Conservation (phyloP, 2,797 vertebrate species). For the Mycteria americana region DNA sequence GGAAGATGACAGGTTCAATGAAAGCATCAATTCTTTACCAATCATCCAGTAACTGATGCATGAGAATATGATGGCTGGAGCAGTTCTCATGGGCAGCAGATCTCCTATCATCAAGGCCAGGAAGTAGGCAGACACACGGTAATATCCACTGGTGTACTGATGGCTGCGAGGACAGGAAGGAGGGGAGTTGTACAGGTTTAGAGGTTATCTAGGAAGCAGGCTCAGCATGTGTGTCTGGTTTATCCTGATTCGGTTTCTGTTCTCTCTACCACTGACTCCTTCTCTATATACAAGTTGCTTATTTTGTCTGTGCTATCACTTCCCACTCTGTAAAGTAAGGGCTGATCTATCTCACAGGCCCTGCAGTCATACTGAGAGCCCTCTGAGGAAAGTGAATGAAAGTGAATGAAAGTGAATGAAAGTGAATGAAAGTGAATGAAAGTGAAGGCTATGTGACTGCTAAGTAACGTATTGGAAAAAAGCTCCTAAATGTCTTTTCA, state of each 20-base stretch:
- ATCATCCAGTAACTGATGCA: constrained; percentile 75
- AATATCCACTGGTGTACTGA: constrained; percentile 73
- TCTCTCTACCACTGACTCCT: not conserved
- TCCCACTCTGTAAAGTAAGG: not conserved
- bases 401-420: not conserved
- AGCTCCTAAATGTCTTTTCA: not conserved
- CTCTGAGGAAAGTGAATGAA: not conserved
- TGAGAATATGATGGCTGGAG: constrained; percentile 70
- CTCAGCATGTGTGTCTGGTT: not conserved
- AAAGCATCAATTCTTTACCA: constrained; percentile 62
- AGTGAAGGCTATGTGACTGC: not conserved
- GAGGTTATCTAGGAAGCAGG: not conserved
- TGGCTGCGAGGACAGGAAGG: constrained; percentile 61
- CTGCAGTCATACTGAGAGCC: not conserved
- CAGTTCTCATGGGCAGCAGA: constrained; percentile 71
- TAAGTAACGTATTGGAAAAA: not conserved
- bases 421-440: not conserved
- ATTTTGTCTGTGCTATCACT: not conserved
- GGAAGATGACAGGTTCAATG: not conserved
- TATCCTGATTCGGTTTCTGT: not conserved
- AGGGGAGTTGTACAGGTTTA: constrained; percentile 28
- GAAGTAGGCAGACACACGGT: constrained; percentile 71
- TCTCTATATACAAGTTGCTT: not conserved
- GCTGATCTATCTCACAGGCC: not conserved
- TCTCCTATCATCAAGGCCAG: constrained; percentile 71